Evolutionary conservation across 2,113 vertebrate species (phyloP).

Genomic region (Leptodactylus fuscus): DNA sequence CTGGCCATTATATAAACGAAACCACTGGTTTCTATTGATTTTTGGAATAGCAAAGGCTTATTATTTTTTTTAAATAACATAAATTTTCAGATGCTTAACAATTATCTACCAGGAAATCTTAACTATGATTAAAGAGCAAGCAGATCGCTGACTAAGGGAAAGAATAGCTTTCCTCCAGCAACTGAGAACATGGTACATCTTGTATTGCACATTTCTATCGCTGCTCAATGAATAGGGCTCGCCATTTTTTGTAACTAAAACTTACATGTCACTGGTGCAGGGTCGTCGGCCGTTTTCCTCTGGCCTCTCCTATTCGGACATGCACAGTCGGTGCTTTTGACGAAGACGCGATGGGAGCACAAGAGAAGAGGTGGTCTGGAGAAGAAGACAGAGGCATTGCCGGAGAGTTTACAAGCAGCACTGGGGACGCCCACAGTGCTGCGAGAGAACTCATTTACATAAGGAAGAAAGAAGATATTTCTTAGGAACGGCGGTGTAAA

Average conservation of each 20-base stretch:
- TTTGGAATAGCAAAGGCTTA: conserved; percentile 52
- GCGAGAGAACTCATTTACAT: no score
- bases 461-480: no score
- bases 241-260: background rate
- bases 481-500: no score
- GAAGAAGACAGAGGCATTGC: no score
- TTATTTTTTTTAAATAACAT: conserved; percentile 62
- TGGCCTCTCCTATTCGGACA: no score
- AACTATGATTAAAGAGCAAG: conserved; percentile 64
- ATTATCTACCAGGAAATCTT: conserved; percentile 66
- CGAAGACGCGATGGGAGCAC: no score
- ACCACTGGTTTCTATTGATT: conserved; percentile 49
- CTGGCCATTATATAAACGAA: background rate
- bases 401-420: no score
- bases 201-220: background rate
- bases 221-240: background rate
- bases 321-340: no score
- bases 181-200: background rate
- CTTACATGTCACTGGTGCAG: no score
- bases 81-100: conserved; percentile 60
- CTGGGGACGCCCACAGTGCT: no score
- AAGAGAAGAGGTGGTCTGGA: no score
- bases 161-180: background rate
- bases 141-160: conserved; percentile 60
- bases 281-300: no score